A percentile compares a stretch with the other conserved stretches of the same genome.
Conservation (phyloP, 2,888 invertebrate genomes). For the Quadriops clusia region DNA sequence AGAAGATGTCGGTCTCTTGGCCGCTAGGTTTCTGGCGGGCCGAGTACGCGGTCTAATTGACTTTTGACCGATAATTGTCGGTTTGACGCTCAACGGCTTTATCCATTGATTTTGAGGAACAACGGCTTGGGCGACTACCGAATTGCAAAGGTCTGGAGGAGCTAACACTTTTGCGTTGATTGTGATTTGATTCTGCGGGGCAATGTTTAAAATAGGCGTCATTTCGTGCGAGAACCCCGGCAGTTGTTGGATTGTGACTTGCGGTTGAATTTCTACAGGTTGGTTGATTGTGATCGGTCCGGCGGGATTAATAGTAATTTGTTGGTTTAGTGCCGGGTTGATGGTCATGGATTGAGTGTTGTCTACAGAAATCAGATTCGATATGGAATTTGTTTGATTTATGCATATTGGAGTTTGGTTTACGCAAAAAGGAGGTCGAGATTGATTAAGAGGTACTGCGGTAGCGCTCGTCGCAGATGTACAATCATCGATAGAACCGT, state of each 20-base stretch:
- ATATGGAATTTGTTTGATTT: constrained; percentile 20
- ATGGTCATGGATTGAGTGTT: constrained; percentile 14
- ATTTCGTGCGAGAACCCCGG: constrained; percentile 25
- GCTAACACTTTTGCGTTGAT: constrained; percentile 27
- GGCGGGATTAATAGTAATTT: constrained; percentile 12
- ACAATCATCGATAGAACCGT: constrained; percentile 11
- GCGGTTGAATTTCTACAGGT: constrained; percentile 25
- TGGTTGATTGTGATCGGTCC: constrained; percentile 21
- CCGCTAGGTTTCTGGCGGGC: constrained; percentile 23
- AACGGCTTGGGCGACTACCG: constrained; percentile 20
- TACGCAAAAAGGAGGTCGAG: constrained; percentile 22
- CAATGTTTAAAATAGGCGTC: constrained; percentile 26
- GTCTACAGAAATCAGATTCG: constrained; percentile 16
- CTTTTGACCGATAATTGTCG: constrained; percentile 24
- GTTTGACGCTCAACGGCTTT: constrained; percentile 25
- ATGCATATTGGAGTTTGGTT: constrained; percentile 27
- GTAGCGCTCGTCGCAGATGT: constrained; percentile 4
- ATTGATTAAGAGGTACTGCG: constrained; percentile 11
- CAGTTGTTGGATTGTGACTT: constrained; percentile 29
- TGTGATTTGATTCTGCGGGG: constrained; percentile 26
- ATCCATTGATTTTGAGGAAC: constrained; percentile 28
- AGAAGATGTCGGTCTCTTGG: constrained; percentile 17
- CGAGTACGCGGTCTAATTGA: constrained; percentile 21
- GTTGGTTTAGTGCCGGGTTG: constrained; percentile 10
- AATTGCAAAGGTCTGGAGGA: constrained; percentile 21